Conservation (phyloP, 2,888 invertebrate genomes). For the Theodoxus fluviatilis region DNA sequence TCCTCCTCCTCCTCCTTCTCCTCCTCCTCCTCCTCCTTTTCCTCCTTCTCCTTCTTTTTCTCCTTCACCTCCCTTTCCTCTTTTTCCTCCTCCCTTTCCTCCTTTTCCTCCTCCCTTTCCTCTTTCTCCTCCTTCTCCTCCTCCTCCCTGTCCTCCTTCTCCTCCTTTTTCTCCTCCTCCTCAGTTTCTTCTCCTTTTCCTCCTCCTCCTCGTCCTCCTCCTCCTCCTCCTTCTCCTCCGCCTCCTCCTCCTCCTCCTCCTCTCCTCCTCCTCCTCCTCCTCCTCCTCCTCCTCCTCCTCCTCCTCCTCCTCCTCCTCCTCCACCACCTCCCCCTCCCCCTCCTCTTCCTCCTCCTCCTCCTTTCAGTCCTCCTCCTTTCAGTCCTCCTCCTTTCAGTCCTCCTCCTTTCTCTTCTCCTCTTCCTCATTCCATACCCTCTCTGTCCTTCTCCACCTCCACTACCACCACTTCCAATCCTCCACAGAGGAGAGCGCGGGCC, state of each 20-base stretch:
- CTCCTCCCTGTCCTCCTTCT: neutral
- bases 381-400: neutral
- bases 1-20: neutral
- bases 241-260: neutral
- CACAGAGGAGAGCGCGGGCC: no score
- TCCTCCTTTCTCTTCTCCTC: neutral
- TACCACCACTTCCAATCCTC: slow-evolving; percentile 5
- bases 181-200: neutral
- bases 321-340: neutral
- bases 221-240: neutral
- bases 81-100: neutral
- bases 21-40: neutral
- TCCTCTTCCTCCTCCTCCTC: neutral
- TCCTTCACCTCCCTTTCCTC: neutral
- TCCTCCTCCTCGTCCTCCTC: neutral
- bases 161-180: neutral
- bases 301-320: neutral
- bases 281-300: neutral
- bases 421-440: neutral
- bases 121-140: neutral
- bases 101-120: neutral
- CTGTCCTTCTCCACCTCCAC: neutral
- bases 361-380: neutral
- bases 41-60: neutral
- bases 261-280: neutral